These are phyloP conservation scores for Aspidiotus rigidus DNA, from an alignment of 2,888 invertebrate genomes.

Conservation along the genomic window DNA sequence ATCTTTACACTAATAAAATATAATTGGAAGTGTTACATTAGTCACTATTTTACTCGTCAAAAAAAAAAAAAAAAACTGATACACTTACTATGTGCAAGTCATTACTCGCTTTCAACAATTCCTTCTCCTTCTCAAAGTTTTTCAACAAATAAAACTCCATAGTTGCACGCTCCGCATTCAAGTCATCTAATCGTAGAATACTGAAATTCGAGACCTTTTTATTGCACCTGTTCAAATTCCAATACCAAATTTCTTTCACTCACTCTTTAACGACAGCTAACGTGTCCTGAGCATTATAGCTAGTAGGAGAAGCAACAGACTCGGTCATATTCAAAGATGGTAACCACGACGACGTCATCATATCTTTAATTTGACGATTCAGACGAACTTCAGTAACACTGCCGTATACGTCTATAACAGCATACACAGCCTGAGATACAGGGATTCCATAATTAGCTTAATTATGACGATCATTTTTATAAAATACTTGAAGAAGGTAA, in stretches of 20 bases:
- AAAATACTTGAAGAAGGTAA: not conserved
- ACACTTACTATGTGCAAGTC: not conserved
- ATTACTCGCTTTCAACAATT: not conserved
- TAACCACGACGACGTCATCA: constrained; percentile 14
- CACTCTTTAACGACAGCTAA: constrained; percentile 21
- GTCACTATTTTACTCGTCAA: too few relatives aligned
- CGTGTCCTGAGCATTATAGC: constrained; percentile 19
- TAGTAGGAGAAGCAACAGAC: constrained; percentile 13
- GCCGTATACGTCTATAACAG: constrained; percentile 89
- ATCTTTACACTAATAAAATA: constrained; percentile 12
- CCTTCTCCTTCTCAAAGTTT: constrained; percentile 26
- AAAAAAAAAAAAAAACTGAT: constrained; percentile 1
- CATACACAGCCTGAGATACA: constrained; percentile 66
- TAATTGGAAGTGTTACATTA: too few relatives aligned
- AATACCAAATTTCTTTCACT: not conserved
- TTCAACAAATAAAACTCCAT: constrained; percentile 25
- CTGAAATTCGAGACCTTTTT: not conserved
- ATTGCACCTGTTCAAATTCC: not conserved
- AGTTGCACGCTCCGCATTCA: constrained; percentile 21
- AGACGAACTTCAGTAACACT: constrained; percentile 41
- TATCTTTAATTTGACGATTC: constrained; percentile 23
- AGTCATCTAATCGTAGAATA: constrained; percentile 15
- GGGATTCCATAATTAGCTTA: not conserved
- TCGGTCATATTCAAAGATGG: constrained; percentile 10
- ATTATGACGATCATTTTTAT: not conserved